phyloP scores from a whole-genome alignment of 2,888 invertebrate species.

The Metalampra italica region DNA sequence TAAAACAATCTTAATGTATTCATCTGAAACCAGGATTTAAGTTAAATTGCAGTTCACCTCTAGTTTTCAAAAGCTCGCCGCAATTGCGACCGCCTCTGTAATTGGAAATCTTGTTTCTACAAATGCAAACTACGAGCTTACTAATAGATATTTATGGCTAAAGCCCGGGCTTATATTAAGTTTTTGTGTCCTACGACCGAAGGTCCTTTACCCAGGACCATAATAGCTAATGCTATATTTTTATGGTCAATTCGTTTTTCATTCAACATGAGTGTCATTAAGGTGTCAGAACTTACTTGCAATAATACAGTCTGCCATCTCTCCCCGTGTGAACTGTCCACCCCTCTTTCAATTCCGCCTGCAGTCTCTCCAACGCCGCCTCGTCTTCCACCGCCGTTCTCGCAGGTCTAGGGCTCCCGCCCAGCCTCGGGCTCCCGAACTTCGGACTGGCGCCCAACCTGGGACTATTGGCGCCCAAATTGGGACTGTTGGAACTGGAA shows the following conservation, averaged over 20 bases:
- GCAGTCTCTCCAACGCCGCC: constrained; percentile 74
- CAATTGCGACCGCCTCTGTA: constrained; percentile 16
- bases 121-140: constrained; percentile 3
- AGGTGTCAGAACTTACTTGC: constrained; percentile 86
- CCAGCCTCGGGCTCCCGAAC: constrained; percentile 56
- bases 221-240: no score
- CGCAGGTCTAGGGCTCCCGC: constrained; percentile 59
- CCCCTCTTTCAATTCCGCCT: constrained; percentile 81
- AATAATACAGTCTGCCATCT: constrained; percentile 91
- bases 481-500: constrained; percentile 45
- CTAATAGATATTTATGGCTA: no score
- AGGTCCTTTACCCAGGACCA: no score
- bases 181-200: no score
- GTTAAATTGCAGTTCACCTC: constrained; percentile 7
- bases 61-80: constrained; percentile 7
- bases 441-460: constrained; percentile 57
- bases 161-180: no score
- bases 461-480: constrained; percentile 40
- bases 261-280: no score
- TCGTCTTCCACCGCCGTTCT: constrained; percentile 56
- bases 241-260: no score
- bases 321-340: constrained; percentile 89
- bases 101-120: constrained; percentile 22
- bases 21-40: background rate
- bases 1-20: no score